Percentiles rank a stretch among this genome's conserved stretches.
Conservation (phyloP, 2,888 invertebrate species). For the Scaeva pyrastri region DNA sequence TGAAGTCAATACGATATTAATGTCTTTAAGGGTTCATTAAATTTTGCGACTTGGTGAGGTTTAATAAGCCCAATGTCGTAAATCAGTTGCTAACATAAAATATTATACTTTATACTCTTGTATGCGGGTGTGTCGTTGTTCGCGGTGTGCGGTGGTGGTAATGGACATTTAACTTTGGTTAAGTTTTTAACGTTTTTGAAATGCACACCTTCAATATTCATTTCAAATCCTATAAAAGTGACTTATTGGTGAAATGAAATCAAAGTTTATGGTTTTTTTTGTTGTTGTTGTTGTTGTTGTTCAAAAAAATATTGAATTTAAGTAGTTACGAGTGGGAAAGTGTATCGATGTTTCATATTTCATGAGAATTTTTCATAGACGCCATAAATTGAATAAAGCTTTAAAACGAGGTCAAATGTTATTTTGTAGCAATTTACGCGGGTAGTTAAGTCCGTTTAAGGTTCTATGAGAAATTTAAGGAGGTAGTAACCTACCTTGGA, state of each 20-base stretch:
- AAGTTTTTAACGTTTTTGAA: background rate
- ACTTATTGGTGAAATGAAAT: constrained; percentile 37
- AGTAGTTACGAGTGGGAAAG: background rate
- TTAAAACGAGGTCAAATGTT: background rate
- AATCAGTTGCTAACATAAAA: constrained; percentile 39
- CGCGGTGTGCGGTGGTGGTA: background rate
- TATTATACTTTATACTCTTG: background rate
- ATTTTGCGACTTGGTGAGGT: constrained; percentile 26
- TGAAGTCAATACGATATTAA: constrained; percentile 38
- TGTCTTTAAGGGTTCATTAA: constrained; percentile 25
- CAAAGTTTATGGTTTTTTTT: constrained; percentile 25
- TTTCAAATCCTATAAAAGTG: constrained; percentile 14
- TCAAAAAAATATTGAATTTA: constrained; percentile 2
- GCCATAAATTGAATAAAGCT: background rate
- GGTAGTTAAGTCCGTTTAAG: background rate
- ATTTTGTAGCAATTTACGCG: background rate
- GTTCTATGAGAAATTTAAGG: background rate
- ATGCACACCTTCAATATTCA: background rate
- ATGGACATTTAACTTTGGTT: constrained; percentile 23
- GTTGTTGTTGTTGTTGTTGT: too few species aligned
- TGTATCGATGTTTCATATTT: background rate
- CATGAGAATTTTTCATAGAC: background rate
- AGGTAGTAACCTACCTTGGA: background rate
- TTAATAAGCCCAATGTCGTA: constrained; percentile 31
- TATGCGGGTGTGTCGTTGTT: background rate